Evolutionary conservation across 2,113 vertebrate species (phyloP).

Genomic region (Sialia sialis): DNA sequence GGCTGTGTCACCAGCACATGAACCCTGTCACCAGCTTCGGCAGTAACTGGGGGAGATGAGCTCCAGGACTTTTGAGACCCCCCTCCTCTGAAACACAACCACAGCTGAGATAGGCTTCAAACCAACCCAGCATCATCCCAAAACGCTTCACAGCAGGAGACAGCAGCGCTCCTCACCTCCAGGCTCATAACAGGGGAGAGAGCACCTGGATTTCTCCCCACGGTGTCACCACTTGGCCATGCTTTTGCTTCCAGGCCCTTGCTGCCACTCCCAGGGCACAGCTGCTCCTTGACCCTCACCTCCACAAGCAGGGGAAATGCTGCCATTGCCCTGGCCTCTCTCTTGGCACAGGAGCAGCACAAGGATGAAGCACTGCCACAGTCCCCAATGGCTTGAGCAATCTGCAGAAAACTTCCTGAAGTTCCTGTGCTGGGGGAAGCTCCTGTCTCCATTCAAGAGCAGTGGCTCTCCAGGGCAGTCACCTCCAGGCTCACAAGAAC

Average conservation of each 20-base stretch:
- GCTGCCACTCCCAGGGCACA: neutral
- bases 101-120: neutral
- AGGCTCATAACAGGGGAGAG: neutral
- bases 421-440: neutral
- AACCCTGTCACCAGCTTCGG: rapidly evolving
- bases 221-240: rapidly evolving
- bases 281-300: neutral
- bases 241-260: neutral
- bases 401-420: neutral
- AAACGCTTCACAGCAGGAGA: neutral
- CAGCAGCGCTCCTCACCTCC: neutral
- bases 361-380: neutral
- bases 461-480: neutral
- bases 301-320: rapidly evolving
- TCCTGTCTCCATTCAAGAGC: neutral
- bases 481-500: neutral
- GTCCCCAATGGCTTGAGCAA: rapidly evolving
- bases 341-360: neutral
- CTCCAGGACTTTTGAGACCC: neutral
- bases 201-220: rapidly evolving
- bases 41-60: rapidly evolving
- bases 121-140: neutral
- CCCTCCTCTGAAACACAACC: neutral
- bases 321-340: neutral
- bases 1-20: neutral